A percentile compares a stretch with the other conserved stretches of the same genome.
Conservation (phyloP, 1,140 invertebrate genomes). For the Leptinotarsa defecta region DNA sequence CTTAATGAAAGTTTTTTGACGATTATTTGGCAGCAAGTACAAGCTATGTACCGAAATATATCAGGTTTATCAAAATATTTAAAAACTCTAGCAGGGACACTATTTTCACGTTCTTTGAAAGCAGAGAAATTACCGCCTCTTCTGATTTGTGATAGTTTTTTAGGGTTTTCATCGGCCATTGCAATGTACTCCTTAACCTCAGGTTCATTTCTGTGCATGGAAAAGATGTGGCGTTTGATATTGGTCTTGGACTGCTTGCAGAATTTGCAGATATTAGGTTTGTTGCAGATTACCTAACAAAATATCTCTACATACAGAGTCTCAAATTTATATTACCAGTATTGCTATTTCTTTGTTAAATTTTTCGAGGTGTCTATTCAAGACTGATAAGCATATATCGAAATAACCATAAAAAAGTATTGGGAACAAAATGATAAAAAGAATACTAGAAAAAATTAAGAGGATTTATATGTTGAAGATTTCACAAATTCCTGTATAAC, state of each 20-base stretch:
- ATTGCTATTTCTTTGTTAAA: too few relatives aligned
- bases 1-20: background rate
- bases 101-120: background rate
- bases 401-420: too few relatives aligned
- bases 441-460: too few relatives aligned
- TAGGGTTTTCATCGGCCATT: background rate
- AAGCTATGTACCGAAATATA: background rate
- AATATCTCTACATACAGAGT: background rate
- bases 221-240: background rate
- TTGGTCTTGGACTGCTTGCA: background rate
- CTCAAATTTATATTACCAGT: too few relatives aligned
- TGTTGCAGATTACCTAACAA: background rate
- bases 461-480: too few relatives aligned
- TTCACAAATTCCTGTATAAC: too few relatives aligned
- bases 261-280: background rate
- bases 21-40: background rate
- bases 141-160: background rate
- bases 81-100: background rate
- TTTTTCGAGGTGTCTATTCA: too few relatives aligned
- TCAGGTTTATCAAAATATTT: background rate
- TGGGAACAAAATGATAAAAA: too few relatives aligned
- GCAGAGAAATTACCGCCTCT: background rate
- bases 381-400: too few relatives aligned
- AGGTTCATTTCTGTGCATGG: background rate
- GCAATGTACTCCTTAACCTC: too few relatives aligned